Evolutionary conservation across 2,797 vertebrate species (phyloP).

Genomic region (Cyprinodon diabolis): DNA sequence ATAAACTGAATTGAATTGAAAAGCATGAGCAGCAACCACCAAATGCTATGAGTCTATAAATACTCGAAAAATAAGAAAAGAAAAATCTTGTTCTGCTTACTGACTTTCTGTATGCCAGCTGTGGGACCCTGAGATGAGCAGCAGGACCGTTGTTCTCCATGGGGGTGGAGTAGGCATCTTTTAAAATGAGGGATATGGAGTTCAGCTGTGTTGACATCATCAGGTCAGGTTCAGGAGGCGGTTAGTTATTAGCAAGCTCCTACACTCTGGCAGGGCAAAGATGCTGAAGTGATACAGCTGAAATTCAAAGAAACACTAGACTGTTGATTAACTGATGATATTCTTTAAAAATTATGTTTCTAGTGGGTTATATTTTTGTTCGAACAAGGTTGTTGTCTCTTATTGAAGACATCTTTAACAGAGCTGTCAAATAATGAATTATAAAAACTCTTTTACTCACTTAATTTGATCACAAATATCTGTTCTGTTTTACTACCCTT

Average conservation of each 20-base stretch:
- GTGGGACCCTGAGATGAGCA: conserved; percentile 37
- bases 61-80: background rate
- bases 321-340: conserved; percentile 2
- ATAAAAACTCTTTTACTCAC: too few species aligned
- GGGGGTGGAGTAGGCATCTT: conserved; percentile 31
- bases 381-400: too few species aligned
- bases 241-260: conserved; percentile 49
- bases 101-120: conserved; percentile 26
- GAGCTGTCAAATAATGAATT: too few species aligned
- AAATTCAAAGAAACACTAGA: conserved; percentile 10
- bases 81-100: background rate
- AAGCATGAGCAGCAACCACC: background rate
- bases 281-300: conserved; percentile 21
- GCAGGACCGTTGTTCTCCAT: conserved; percentile 5
- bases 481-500: too few species aligned
- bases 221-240: conserved; percentile 37
- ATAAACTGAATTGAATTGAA: too few species aligned
- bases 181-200: background rate
- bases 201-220: conserved; percentile 25
- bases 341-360: background rate
- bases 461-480: too few species aligned
- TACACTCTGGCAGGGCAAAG: conserved; percentile 8
- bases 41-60: conserved; percentile 13
- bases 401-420: too few species aligned
- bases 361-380: too few species aligned